Conservation (phyloP, 2,888 invertebrate species). For the Machimus rusticus region DNA sequence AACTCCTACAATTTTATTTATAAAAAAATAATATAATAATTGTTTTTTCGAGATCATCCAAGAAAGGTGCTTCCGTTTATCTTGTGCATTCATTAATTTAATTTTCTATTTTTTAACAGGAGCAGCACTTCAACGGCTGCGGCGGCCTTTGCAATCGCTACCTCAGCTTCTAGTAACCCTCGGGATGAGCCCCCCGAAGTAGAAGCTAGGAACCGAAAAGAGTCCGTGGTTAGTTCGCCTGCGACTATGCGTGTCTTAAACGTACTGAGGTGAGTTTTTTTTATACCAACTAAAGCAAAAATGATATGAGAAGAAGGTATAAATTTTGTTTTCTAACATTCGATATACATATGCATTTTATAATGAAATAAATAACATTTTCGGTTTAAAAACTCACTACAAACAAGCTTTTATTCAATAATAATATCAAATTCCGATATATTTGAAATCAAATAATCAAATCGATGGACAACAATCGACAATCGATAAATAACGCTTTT, state of each 20-base stretch:
- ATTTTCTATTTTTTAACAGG: conserved; percentile 62
- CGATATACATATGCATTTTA: too few species aligned
- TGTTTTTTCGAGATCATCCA: neutral
- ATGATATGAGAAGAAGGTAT: neutral
- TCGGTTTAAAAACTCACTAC: too few species aligned
- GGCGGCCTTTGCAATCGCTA: conserved; percentile 90
- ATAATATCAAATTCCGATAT: too few species aligned
- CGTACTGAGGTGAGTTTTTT: conserved; percentile 70
- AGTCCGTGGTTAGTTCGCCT: conserved; percentile 88
- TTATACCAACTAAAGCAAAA: neutral
- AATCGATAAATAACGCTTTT: too few species aligned
- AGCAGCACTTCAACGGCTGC: conserved; percentile 88
- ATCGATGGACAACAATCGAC: too few species aligned
- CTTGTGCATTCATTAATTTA: neutral
- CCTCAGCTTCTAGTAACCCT: conserved; percentile 86
- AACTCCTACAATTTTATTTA: neutral
- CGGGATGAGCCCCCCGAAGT: conserved; percentile 67
- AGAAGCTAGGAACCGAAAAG: conserved; percentile 66
- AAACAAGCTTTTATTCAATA: too few species aligned
- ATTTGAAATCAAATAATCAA: too few species aligned
- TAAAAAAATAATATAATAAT: too few species aligned
- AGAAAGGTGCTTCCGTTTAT: neutral
- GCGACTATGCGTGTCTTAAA: conserved; percentile 92
- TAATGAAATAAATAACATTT: too few species aligned
- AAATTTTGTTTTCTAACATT: neutral